These are phyloP conservation scores for Gymnorhina tibicen DNA, from an alignment of 2,113 vertebrate genomes.

Conservation along the genomic window DNA sequence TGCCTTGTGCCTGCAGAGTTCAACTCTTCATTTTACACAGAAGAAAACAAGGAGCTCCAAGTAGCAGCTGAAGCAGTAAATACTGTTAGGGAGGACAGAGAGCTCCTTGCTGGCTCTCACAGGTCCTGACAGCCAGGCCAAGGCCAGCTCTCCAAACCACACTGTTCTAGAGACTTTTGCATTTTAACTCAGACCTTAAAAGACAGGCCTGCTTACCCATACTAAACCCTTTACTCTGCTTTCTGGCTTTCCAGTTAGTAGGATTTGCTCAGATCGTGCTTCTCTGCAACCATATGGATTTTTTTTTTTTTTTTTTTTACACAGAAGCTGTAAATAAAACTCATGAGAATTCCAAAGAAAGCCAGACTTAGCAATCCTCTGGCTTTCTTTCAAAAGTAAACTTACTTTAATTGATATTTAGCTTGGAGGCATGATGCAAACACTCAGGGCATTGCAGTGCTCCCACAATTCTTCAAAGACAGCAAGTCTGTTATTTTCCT, in stretches of 20 bases:
- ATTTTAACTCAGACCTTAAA: neutral
- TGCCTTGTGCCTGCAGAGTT: neutral
- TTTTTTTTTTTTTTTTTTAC: neutral
- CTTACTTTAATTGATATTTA: neutral
- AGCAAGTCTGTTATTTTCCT: neutral
- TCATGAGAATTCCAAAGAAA: neutral
- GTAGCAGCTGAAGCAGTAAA: neutral
- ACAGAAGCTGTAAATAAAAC: neutral
- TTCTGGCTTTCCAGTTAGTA: neutral
- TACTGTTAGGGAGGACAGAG: neutral
- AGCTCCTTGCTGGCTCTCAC: neutral
- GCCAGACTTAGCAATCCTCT: neutral
- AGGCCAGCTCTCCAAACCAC: neutral
- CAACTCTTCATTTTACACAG: neutral
- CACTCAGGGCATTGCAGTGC: neutral
- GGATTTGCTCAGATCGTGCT: neutral
- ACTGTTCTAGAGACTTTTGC: neutral
- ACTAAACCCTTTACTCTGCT: neutral
- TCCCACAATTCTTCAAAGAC: neutral
- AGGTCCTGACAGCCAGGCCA: neutral
- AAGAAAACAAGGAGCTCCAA: neutral
- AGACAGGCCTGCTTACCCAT: neutral
- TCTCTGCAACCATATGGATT: neutral
- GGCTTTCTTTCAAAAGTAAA: neutral
- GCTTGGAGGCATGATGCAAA: neutral